Evolutionary conservation across 2,797 vertebrate genomes (phyloP).

Genomic region (Ataeniobius toweri): DNA sequence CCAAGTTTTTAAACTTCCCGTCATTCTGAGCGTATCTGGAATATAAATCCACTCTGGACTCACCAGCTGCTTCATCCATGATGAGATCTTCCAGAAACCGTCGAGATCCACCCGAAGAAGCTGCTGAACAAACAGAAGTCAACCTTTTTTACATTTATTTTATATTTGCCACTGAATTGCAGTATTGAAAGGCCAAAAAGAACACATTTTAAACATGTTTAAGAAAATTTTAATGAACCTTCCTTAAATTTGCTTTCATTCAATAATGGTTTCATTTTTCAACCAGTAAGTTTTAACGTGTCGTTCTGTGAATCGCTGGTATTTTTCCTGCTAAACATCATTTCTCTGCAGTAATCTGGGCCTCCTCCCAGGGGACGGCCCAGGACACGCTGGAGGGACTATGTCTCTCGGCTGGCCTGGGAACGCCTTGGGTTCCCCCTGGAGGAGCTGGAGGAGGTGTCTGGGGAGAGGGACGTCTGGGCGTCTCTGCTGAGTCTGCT

Average conservation of each 20-base stretch:
- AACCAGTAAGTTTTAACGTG: background rate
- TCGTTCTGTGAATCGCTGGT: background rate
- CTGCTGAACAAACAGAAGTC: background rate
- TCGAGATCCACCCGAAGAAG: background rate
- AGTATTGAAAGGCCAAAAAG: background rate
- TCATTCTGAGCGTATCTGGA: fast-evolving
- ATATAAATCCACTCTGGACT: background rate
- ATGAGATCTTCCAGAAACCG: fast-evolving
- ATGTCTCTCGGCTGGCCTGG: too few relatives aligned
- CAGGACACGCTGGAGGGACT: too few relatives aligned
- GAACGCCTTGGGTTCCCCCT: too few relatives aligned
- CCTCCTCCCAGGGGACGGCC: too few relatives aligned
- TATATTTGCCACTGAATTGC: too few relatives aligned
- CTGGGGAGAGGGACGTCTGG: too few relatives aligned
- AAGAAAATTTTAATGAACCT: background rate
- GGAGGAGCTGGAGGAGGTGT: too few relatives aligned
- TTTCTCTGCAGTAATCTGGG: too few relatives aligned
- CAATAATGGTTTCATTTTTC: background rate
- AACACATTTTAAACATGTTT: too few relatives aligned
- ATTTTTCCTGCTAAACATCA: too few relatives aligned
- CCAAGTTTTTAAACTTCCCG: background rate
- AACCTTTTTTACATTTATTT: background rate
- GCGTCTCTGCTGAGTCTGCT: too few relatives aligned
- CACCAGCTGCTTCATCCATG: background rate
- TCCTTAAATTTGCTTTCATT: background rate